Evolutionary conservation across 2,888 invertebrate genomes (phyloP).

Genomic region (Acutogordius australiensis): DNA sequence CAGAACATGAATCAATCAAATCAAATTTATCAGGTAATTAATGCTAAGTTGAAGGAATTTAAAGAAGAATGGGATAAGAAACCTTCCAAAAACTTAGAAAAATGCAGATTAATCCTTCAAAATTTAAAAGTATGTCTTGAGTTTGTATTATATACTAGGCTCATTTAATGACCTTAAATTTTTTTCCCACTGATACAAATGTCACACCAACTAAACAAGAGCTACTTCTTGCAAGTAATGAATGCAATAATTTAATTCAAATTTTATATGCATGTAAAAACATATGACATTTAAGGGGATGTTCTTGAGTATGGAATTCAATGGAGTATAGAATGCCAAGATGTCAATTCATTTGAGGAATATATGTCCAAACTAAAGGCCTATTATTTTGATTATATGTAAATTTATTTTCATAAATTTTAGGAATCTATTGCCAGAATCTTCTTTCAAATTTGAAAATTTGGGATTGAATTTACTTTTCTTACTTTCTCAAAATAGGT

Average conservation of each 20-base stretch:
- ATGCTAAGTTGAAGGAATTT: background rate
- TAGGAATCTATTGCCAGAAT: constrained; percentile 30
- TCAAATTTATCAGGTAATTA: too few species aligned
- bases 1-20: too few species aligned
- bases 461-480: constrained; percentile 72
- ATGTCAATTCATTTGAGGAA: constrained; percentile 76
- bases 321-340: constrained; percentile 63
- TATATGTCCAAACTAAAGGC: constrained; percentile 89
- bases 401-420: constrained; percentile 15
- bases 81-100: background rate
- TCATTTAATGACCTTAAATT: background rate
- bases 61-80: constrained; percentile 5
- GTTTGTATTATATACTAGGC: background rate
- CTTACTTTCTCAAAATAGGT: constrained; percentile 67
- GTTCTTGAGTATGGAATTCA: constrained; percentile 79
- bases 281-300: constrained; percentile 33
- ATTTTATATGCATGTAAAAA: background rate
- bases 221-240: background rate
- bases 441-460: constrained; percentile 67
- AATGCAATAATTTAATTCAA: too few species aligned
- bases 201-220: background rate
- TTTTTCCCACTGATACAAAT: background rate
- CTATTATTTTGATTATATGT: constrained; percentile 77
- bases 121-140: background rate
- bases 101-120: background rate